Evolutionary conservation across 2,888 invertebrate species (phyloP).

Genomic region (Biston betularia): DNA sequence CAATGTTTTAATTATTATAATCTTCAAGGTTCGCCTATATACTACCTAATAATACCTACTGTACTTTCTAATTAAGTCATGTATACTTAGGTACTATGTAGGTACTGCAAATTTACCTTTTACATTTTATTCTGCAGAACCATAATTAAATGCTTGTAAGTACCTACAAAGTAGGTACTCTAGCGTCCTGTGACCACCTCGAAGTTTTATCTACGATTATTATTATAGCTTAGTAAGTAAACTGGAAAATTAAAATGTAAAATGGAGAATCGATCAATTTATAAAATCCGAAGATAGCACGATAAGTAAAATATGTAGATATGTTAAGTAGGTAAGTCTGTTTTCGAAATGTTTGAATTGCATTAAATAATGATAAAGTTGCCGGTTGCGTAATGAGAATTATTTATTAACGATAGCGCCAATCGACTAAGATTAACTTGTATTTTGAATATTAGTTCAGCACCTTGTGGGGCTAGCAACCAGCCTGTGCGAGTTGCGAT

Average conservation of each 20-base stretch:
- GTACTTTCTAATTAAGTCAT: no score
- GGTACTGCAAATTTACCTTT: neutral
- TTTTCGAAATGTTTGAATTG: constrained; percentile 6
- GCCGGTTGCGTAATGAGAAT: neutral
- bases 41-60: no score
- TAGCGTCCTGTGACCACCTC: constrained; percentile 9
- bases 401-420: neutral
- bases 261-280: constrained; percentile 20
- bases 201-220: constrained; percentile 16
- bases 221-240: constrained; percentile 10
- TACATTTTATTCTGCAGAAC: neutral
- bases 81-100: no score
- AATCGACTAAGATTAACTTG: neutral
- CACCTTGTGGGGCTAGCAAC: no score
- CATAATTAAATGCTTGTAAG: neutral
- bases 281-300: constrained; percentile 15
- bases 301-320: constrained; percentile 4
- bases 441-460: neutral
- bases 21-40: no score
- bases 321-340: neutral
- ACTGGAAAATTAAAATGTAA: constrained; percentile 14
- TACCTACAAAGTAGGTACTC: neutral
- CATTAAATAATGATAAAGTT: neutral
- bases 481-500: no score
- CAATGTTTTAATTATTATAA: no score